A percentile compares a stretch with the other conserved stretches of the same genome.
Evolutionary conservation across 37 sponge, comb jelly and placozoan species (phyloP).

Genomic region (Axinella damicornis): DNA sequence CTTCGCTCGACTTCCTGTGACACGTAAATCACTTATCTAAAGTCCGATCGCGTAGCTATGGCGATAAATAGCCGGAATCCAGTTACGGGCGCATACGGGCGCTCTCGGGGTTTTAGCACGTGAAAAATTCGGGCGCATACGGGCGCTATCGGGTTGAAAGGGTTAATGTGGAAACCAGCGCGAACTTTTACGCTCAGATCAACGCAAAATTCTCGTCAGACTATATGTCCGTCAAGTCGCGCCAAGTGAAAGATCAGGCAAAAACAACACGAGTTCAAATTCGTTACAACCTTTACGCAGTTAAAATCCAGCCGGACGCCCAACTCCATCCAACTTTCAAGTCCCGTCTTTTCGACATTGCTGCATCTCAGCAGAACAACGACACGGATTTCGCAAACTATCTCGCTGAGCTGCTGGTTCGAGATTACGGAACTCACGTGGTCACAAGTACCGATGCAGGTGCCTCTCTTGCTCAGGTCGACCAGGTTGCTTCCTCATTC

Average conservation of each 20-base stretch:
- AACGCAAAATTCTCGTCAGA: constrained; percentile 68
- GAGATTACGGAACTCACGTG: constrained; percentile 57
- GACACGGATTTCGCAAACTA: constrained; percentile 31
- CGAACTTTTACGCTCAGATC: constrained; percentile 45
- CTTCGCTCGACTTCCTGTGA: too few species aligned
- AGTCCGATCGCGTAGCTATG: too few species aligned
- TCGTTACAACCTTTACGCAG: constrained; percentile 45
- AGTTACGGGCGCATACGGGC: too few species aligned
- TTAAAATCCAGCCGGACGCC: constrained; percentile 58
- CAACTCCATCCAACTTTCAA: too few species aligned
- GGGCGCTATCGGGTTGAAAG: too few species aligned
- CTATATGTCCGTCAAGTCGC: constrained; percentile 47
- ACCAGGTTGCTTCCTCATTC: constrained; percentile 21
- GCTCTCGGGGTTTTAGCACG: too few species aligned
- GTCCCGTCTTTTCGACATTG: constrained; percentile 45
- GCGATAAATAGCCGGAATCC: too few species aligned
- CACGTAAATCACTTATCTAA: too few species aligned
- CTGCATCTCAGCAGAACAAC: constrained; percentile 32
- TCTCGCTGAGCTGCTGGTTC: constrained; percentile 43
- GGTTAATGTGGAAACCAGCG: constrained; percentile 50
- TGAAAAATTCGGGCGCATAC: too few species aligned
- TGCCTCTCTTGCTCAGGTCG: constrained; percentile 24
- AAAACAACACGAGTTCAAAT: constrained; percentile 61
- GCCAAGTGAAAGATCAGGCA: constrained; percentile 38
- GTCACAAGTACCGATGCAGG: constrained; percentile 31